Percentiles rank a stretch among this genome's conserved stretches.
Conservation (phyloP, 2,113 vertebrate species). For the Thunnus maccoyii region DNA sequence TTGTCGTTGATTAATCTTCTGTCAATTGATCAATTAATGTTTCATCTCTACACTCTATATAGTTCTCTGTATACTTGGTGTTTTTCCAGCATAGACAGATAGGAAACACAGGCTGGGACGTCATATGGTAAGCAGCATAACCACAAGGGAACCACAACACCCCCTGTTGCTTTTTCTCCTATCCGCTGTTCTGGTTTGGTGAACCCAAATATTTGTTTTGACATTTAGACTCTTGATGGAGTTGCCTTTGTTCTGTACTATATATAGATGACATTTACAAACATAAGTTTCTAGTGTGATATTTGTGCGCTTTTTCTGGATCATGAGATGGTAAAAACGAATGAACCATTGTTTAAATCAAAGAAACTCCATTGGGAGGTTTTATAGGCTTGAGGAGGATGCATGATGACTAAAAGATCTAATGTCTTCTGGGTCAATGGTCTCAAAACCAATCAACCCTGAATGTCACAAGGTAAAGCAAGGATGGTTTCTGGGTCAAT, state of each 20-base stretch:
- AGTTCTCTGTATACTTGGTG: too few relatives aligned
- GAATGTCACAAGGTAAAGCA: slow-evolving; percentile 14
- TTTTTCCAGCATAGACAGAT: too few relatives aligned
- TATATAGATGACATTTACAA: slow-evolving; percentile 10
- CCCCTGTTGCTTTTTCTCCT: too few relatives aligned
- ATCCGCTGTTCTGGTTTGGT: not conserved
- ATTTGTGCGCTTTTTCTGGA: not conserved
- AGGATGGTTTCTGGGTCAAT: not conserved
- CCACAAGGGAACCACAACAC: too few relatives aligned
- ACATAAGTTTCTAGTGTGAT: not conserved
- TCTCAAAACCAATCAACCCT: slow-evolving; percentile 26
- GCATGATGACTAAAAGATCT: not conserved
- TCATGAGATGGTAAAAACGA: not conserved
- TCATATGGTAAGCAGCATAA: too few relatives aligned
- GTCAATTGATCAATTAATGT: too few relatives aligned
- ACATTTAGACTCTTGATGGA: slow-evolving; percentile 7
- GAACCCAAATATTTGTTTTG: not conserved
- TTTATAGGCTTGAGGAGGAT: not conserved
- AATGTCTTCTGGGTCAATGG: slow-evolving; percentile 1
- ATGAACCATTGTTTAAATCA: slow-evolving; percentile 14
- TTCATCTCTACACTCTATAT: too few relatives aligned
- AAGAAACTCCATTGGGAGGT: not conserved
- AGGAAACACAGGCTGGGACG: too few relatives aligned
- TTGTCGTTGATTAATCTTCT: too few relatives aligned
- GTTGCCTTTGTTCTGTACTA: not conserved